Evolutionary conservation across 2,797 vertebrate species (phyloP).

Genomic region (Pangasius mekongensis): DNA sequence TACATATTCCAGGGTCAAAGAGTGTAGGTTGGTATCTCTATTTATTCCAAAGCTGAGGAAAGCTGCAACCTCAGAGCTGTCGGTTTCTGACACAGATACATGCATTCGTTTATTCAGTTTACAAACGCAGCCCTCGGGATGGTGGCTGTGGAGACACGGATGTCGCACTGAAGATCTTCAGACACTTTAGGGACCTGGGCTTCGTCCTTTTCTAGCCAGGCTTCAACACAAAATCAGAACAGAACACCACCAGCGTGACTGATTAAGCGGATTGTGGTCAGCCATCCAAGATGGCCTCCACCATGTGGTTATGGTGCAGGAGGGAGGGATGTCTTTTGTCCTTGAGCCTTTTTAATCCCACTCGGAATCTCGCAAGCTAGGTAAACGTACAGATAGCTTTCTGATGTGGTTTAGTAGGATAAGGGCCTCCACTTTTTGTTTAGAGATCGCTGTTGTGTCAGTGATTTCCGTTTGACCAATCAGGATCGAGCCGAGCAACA

Average conservation of each 20-base stretch:
- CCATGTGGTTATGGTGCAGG: constrained; percentile 32
- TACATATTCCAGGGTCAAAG: constrained; percentile 40
- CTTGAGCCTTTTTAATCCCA: constrained; percentile 13
- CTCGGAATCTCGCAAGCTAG: constrained; percentile 3
- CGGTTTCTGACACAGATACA: constrained; percentile 62
- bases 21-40: constrained; percentile 53
- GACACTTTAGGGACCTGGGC: constrained; percentile 26
- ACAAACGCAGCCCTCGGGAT: constrained; percentile 47
- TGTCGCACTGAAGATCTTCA: constrained; percentile 41
- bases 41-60: constrained; percentile 60
- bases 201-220: constrained; percentile 31
- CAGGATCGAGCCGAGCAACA: constrained; percentile 35
- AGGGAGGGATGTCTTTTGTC: constrained; percentile 15
- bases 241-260: constrained; percentile 45
- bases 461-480: constrained; percentile 46
- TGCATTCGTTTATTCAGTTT: constrained; percentile 59
- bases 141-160: constrained; percentile 29
- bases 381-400: constrained; percentile 10
- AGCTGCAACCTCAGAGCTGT: constrained; percentile 56
- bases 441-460: constrained; percentile 17
- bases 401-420: constrained; percentile 9
- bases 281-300: constrained; percentile 39
- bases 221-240: constrained; percentile 31
- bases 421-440: constrained; percentile 18
- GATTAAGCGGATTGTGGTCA: constrained; percentile 38